Evolutionary conservation across 2,113 vertebrate genomes (phyloP).

Genomic region (Brachyhypopomus gauderio): DNA sequence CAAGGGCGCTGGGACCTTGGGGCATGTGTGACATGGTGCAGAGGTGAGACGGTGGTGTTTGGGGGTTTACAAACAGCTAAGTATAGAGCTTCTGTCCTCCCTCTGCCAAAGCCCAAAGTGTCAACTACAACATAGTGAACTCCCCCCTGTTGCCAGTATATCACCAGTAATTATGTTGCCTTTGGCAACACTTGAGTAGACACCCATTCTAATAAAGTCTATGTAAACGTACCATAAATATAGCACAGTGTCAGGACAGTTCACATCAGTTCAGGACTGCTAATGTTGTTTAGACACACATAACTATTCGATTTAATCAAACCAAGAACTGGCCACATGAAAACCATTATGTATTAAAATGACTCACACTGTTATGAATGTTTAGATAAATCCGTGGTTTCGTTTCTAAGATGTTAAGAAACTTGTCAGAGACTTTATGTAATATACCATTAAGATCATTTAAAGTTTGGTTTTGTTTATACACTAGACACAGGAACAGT

Average conservation of each 20-base stretch:
- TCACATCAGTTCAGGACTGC: conserved; percentile 12
- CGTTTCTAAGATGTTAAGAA: background rate
- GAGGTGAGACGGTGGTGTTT: conserved; percentile 54
- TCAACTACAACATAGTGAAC: conserved; percentile 45
- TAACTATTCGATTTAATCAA: background rate
- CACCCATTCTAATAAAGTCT: conserved; percentile 8
- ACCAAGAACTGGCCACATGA: background rate
- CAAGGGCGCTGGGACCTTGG: conserved; percentile 59
- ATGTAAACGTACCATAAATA: conserved; percentile 22
- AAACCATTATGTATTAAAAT: background rate
- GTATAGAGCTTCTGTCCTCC: conserved; percentile 45
- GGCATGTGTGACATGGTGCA: conserved; percentile 50
- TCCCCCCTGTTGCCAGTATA: conserved; percentile 42
- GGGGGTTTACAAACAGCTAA: conserved; percentile 56
- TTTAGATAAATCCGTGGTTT: background rate
- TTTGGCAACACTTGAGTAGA: conserved; percentile 21
- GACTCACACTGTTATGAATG: background rate
- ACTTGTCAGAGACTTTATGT: no score
- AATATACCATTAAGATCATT: background rate
- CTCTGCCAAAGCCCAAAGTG: conserved; percentile 12
- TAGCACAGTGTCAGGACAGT: conserved; percentile 5
- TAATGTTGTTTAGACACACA: conserved; percentile 17
- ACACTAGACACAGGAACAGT: background rate
- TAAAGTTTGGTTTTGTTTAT: background rate
- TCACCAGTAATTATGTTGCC: conserved; percentile 48